Base-by-base conservation (phyloP, 1,140 invertebrate species). In the Akabosia matsudoensis region DNA sequence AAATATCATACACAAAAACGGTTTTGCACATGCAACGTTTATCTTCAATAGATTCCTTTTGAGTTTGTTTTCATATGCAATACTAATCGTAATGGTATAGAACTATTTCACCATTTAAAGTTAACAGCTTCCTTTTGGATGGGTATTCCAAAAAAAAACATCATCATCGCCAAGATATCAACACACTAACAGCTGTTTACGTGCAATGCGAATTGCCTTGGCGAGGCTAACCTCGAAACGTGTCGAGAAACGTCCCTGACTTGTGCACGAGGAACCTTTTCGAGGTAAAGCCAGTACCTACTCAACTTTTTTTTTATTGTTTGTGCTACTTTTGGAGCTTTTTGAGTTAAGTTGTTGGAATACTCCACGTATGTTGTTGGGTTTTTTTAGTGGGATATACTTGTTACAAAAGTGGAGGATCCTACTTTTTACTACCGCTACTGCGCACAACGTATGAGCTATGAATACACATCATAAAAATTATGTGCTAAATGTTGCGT, bases 211-310 rank as follows among this genome's bases (percentile, higher is more conserved):
- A 45, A 45, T 45, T 45, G 37, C 37, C 37, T 45, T 45, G 37
- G 18, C 18, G 37, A 18, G 22, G 61, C n/a, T 67, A 67, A 67
- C 61, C 61, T 67, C 61, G 61, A 67, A 67, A 67, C 61, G 61
- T 67, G 61, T 67, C 61, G 61, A 67, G 61, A 67, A 67, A 67
- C 61, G 61, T 67, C 61, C 61, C 61, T 67, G 61, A 67, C 61
- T 67, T 30, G 61, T 28, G 24, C 61, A 67, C 61, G 61, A 67
- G 61, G 61, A 3, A 67, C 24, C 24, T 67, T 31, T 56, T 67
- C 61, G 61, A 67, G 61, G 61, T 7, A 30, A 67, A 22, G n/a
- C 54, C 54, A 56, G 54, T 56, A 56, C 54, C 54, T 56, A 56
- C 54, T 24, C 37, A 45, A 45, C 37, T 10, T 45, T 45, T 45